Evolutionary conservation across 2,113 vertebrate species (phyloP).

Genomic region (Antigone vipio): DNA sequence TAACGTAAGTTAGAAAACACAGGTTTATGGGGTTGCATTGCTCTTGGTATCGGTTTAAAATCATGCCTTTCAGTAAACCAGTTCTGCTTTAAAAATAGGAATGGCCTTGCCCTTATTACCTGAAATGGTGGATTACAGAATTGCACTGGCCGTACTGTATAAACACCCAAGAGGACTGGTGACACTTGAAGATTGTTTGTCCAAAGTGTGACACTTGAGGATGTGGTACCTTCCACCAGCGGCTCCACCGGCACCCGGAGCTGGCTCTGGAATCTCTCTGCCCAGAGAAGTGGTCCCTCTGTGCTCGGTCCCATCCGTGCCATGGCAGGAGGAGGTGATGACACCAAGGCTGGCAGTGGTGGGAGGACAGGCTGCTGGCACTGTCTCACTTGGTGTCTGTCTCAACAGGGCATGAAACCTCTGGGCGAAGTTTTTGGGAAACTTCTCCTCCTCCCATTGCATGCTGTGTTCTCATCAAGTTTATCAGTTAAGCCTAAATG

Average conservation of each 20-base stretch:
- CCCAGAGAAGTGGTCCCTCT: neutral
- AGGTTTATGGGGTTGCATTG: neutral
- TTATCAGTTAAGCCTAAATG: neutral
- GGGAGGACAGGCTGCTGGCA: neutral
- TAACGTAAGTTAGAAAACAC: neutral
- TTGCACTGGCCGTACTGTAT: neutral
- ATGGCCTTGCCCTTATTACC: neutral
- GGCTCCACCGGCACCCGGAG: neutral
- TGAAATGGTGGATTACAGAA: neutral
- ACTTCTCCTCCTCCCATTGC: neutral
- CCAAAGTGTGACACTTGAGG: neutral
- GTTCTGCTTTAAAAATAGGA: neutral
- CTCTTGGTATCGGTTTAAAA: neutral
- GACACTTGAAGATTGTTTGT: neutral
- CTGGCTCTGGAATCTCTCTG: neutral
- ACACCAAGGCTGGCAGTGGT: neutral
- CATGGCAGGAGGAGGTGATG: neutral
- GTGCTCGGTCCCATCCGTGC: neutral
- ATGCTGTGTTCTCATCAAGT: neutral
- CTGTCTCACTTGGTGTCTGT: too few species aligned
- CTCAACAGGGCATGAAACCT: neutral
- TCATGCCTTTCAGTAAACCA: neutral
- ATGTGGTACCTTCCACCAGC: neutral
- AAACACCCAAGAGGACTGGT: neutral
- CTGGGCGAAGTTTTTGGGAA: neutral